Base-by-base conservation (phyloP, 2,113 vertebrate species). In the Lathamus discolor region DNA sequence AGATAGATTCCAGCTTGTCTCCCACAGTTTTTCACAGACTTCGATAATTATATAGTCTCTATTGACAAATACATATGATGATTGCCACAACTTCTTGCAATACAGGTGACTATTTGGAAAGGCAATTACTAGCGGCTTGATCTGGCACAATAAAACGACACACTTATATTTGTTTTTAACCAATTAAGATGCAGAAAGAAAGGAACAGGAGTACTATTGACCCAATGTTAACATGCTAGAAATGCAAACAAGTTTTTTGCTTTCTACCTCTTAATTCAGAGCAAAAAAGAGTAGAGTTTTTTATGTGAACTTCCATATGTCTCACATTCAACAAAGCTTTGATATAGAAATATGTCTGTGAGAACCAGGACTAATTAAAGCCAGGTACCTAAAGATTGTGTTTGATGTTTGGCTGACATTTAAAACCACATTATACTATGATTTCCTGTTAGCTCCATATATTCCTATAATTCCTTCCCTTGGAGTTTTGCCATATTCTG, bases 221-320 rank as follows among this genome's bases (percentile, higher is more conserved):
- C 9, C 13, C 22, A 52, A 12, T n/a, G 18, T 10, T 51, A n/a
- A 37, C 24, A 25, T 8, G 46, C 8, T 39, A 54, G 18, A 90
- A 91, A 73, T 46, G 57, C n/a, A 80, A 83, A 57, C 10, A 41
- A 55, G 41, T 2, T 10, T 46, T 66, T 66, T 66, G 15, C 8
- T 76, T 46, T 41, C 79, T 76, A 17, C 7, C 27, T 77, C 33
- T 85, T 72, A 76, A 76, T 88, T 85, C 54, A 69, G 31, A 88
- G 44, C 22, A 76, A 66, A 80, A 80, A 73, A 72, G 46, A 44
- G 2, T 6, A 69, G 11, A 11, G 16, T 33, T 2, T 52, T 79
- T 39, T n/a, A 83, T 23, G 8, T 0, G 0, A 59, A 69, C 6
- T n/a, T 74, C 23, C 7, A 29, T 7, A 7, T 20, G 29, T 27